Percentiles rank a stretch among this genome's conserved stretches.
phyloP scores from a whole-genome alignment of 1,140 invertebrate species.

The Aphelenchoides fujianensis region DNA sequence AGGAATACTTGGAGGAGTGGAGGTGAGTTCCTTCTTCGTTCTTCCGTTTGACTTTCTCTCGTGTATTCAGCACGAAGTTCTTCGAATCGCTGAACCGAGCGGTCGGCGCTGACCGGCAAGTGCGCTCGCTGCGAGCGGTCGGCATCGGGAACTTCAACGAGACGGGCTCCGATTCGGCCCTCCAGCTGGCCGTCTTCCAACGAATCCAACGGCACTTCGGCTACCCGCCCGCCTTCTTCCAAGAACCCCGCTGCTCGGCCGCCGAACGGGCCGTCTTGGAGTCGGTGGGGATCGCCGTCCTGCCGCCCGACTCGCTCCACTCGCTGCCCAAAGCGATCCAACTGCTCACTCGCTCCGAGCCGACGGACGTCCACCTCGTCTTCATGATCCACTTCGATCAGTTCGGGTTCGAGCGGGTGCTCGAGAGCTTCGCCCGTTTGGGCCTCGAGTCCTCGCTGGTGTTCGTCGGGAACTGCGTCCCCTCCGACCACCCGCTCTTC shows the following conservation, averaged over 20 bases:
- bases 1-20: neutral
- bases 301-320: neutral
- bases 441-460: neutral
- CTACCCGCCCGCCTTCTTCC: neutral
- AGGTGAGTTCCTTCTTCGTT: neutral
- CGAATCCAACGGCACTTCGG: neutral
- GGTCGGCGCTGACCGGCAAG: neutral
- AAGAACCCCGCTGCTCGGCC: neutral
- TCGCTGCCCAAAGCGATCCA: neutral
- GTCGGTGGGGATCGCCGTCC: neutral
- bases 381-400: slow-evolving; percentile 14
- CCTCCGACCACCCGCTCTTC: neutral
- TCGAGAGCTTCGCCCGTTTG: neutral
- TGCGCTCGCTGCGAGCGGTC: neutral
- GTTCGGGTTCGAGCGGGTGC: slow-evolving; percentile 3
- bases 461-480: neutral
- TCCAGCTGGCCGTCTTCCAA: slow-evolving; percentile 6
- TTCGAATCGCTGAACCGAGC: neutral
- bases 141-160: slow-evolving; percentile 7
- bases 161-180: neutral
- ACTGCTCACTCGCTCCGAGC: neutral
- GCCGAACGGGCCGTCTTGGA: neutral
- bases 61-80: neutral
- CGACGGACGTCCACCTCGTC: neutral
- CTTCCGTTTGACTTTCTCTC: neutral